Evolutionary conservation across 2,797 vertebrate species (phyloP).

Genomic region (Gadopsis bispinosus): DNA sequence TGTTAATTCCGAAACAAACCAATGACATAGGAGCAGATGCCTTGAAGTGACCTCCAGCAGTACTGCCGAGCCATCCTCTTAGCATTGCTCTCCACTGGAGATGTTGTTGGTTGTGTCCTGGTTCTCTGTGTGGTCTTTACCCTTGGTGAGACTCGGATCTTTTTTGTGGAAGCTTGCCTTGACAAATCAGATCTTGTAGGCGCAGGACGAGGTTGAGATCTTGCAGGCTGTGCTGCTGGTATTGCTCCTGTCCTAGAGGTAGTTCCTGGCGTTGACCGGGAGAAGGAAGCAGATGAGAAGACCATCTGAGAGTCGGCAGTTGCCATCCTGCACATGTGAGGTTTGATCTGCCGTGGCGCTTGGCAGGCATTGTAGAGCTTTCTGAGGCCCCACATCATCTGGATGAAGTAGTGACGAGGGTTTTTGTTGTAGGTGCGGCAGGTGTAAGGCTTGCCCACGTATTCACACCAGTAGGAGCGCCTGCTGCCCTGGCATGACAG

Average conservation of each 20-base stretch:
- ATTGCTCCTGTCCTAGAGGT: not conserved
- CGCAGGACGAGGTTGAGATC: constrained; percentile 22
- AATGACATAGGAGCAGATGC: constrained; percentile 85
- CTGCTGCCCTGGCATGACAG: constrained; percentile 79
- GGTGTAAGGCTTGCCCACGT: constrained; percentile 81
- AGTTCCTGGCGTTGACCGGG: constrained; percentile 38
- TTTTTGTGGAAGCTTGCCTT: not conserved
- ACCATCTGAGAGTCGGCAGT: constrained; percentile 84
- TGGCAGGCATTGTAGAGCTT: constrained; percentile 84
- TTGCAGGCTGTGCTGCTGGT: constrained; percentile 3
- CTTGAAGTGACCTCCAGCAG: constrained; percentile 89
- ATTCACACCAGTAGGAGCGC: constrained; percentile 88
- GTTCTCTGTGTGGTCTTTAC: constrained; percentile 45
- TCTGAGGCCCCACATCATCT: constrained; percentile 84
- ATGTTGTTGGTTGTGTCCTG: constrained; percentile 26
- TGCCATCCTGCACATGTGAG: constrained; percentile 86
- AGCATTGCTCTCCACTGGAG: constrained; percentile 68
- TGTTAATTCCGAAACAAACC: constrained; percentile 83
- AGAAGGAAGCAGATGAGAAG: constrained; percentile 68
- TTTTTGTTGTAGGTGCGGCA: constrained; percentile 86
- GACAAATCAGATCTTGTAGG: constrained; percentile 4
- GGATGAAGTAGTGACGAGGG: constrained; percentile 86
- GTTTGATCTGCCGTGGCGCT: constrained; percentile 76
- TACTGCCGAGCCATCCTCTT: constrained; percentile 82
- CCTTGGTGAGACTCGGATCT: not conserved